Conservation (phyloP, 2,888 invertebrate species). For the Gymnocheta viridis region DNA sequence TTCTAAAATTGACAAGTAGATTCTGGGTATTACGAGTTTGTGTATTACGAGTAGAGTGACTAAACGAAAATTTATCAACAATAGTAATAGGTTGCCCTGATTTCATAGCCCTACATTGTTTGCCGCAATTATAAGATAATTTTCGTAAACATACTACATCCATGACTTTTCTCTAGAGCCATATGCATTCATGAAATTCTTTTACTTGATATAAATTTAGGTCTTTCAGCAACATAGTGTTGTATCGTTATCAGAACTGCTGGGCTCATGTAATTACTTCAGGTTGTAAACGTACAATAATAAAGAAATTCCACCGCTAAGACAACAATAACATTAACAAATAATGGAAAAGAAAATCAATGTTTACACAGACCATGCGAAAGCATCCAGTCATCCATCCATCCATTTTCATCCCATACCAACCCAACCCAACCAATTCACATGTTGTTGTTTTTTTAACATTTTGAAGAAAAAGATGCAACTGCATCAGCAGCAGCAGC, state of each 20-base stretch:
- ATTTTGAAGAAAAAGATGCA: conserved; percentile 10
- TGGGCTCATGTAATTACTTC: not conserved
- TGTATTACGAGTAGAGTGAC: no score
- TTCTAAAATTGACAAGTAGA: no score
- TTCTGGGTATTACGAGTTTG: no score
- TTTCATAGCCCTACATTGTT: no score
- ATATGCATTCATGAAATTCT: no score
- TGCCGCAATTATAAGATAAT: no score
- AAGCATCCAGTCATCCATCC: not conserved
- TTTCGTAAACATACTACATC: no score
- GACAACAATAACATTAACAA: conserved; percentile 30
- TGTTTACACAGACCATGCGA: conserved; percentile 43
- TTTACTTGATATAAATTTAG: no score
- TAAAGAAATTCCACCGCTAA: conserved; percentile 27
- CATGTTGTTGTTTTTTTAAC: not conserved
- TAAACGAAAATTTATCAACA: no score
- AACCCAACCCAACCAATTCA: not conserved
- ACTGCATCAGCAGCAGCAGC: not conserved
- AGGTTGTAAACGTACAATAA: not conserved
- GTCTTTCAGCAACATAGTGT: no score
- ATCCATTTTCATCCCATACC: not conserved
- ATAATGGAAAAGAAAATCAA: conserved; percentile 37
- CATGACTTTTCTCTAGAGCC: no score
- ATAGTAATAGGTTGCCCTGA: no score
- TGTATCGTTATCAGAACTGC: not conserved